These are phyloP conservation scores for Planiliza haematocheilus DNA, from an alignment of 2,113 vertebrate genomes.

Conservation along the genomic window DNA sequence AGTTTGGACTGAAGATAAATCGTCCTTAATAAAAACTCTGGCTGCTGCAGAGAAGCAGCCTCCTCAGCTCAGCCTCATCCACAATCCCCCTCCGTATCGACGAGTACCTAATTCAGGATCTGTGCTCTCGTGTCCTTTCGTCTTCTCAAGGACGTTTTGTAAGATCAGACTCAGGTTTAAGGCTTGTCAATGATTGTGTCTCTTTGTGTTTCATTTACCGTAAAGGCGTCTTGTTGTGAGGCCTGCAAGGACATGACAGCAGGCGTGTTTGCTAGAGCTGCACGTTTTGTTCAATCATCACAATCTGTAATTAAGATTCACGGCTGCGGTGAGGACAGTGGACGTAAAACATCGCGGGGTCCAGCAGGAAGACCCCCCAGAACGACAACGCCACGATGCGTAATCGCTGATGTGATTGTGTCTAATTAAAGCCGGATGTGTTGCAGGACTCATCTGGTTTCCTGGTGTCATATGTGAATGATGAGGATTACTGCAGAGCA, in stretches of 20 bases:
- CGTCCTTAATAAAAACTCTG: too few relatives aligned
- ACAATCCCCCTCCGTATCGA: not conserved
- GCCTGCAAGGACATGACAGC: not conserved
- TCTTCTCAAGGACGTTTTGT: constrained; percentile 18
- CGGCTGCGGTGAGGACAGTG: not conserved
- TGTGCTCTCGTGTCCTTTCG: not conserved
- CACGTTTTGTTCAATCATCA: not conserved
- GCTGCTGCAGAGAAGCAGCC: constrained; percentile 11
- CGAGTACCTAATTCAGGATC: constrained; percentile 33
- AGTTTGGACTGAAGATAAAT: too few relatives aligned
- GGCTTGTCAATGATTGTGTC: too few relatives aligned
- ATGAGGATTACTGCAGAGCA: constrained; percentile 61
- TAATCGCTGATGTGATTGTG: constrained; percentile 60
- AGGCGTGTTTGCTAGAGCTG: constrained; percentile 26
- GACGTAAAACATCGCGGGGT: not conserved
- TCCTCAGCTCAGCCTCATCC: constrained; percentile 19
- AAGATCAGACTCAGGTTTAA: too few relatives aligned
- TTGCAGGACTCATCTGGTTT: constrained; percentile 60
- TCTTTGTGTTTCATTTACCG: not conserved
- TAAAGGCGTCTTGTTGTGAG: constrained; percentile 6
- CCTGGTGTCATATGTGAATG: constrained; percentile 71
- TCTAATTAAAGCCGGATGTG: constrained; percentile 68
- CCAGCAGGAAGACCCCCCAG: constrained; percentile 10
- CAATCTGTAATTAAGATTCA: constrained; percentile 12
- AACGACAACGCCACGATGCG: constrained; percentile 35